Evolutionary conservation across 35 echinoderm and acorn worm species (phyloP).

Genomic region (Amphiura filiformis): DNA sequence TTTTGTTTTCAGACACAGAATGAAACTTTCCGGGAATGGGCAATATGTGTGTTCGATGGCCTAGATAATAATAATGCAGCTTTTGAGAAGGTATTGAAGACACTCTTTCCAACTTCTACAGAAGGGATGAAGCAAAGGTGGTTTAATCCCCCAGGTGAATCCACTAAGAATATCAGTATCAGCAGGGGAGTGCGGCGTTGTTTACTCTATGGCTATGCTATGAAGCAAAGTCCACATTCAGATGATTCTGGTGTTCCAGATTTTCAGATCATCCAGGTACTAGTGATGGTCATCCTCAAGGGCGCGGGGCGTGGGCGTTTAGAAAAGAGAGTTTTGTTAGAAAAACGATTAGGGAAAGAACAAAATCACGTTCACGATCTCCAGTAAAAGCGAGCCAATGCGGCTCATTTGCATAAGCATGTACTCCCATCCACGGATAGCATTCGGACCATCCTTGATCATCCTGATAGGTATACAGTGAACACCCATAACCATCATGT

Average conservation of each 20-base stretch:
- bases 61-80: neutral
- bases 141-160: neutral
- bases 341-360: neutral
- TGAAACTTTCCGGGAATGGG: neutral
- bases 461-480: neutral
- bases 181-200: neutral
- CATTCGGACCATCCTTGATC: neutral
- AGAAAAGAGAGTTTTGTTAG: neutral
- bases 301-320: neutral
- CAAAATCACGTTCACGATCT: neutral
- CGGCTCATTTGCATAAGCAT: neutral
- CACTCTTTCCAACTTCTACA: neutral
- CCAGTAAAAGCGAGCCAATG: neutral
- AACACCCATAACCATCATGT: neutral
- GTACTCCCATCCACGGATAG: neutral
- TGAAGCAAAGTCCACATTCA: neutral
- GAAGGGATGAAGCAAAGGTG: neutral
- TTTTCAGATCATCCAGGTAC: too few relatives aligned
- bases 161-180: neutral
- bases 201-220: neutral
- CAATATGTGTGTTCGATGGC: neutral
- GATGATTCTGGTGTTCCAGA: too few relatives aligned
- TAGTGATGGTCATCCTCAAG: neutral
- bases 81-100: neutral
- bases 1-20: neutral